These are phyloP conservation scores for Aleiodes testaceus DNA, from an alignment of 2,888 invertebrate species.

Conservation along the genomic window DNA sequence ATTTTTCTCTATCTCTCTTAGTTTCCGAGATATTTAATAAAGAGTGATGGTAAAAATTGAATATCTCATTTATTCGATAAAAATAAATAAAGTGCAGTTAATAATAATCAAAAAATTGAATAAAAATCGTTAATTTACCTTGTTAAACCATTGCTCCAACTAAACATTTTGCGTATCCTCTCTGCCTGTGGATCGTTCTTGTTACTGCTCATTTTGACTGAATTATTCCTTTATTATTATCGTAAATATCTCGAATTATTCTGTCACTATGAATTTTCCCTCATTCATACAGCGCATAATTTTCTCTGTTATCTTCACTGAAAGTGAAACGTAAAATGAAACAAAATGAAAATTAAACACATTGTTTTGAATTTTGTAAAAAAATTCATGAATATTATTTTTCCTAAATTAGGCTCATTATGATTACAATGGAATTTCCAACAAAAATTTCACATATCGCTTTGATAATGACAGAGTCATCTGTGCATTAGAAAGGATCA, in stretches of 20 bases:
- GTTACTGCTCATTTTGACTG: slow-evolving; percentile 55
- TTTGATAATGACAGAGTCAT: slow-evolving; percentile 1
- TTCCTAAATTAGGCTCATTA: no score
- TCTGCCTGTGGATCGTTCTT: slow-evolving; percentile 69
- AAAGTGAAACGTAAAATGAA: slow-evolving; percentile 15
- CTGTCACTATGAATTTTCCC: slow-evolving; percentile 12
- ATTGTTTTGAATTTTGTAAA: no score
- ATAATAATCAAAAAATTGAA: background rate
- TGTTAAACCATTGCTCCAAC: slow-evolving; percentile 76
- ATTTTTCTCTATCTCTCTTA: no score
- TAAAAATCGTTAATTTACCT: slow-evolving; percentile 42
- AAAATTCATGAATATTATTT: background rate
- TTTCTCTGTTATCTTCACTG: slow-evolving; percentile 17
- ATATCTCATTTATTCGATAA: no score
- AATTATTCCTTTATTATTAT: slow-evolving; percentile 7
- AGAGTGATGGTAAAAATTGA: no score
- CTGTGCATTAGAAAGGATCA: slow-evolving; percentile 16
- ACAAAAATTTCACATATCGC: background rate
- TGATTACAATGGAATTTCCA: no score
- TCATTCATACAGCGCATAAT: background rate
- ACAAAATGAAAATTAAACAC: background rate
- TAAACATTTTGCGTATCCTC: slow-evolving; percentile 78
- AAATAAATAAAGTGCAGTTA: no score
- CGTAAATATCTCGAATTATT: background rate
- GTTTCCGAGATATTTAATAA: slow-evolving; percentile 8